Percentiles rank a stretch among this genome's conserved stretches.
These are phyloP conservation scores for Epizoanthus fatuus DNA, from an alignment of 92 coral and sea anemone species.

Conservation along the genomic window DNA sequence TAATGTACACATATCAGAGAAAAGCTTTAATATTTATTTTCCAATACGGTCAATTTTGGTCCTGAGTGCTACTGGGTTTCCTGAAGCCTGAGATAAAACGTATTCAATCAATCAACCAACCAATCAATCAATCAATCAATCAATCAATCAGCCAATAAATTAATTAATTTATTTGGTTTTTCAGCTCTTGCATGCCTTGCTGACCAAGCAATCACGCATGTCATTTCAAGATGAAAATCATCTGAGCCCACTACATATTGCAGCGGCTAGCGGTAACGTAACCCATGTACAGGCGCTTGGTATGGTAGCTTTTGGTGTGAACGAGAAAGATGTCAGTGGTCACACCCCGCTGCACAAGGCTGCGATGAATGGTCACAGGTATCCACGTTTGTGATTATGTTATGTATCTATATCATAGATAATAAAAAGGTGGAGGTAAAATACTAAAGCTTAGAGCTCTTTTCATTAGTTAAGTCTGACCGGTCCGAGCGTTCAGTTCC, in stretches of 20 bases:
- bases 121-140: no score
- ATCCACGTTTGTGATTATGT: not conserved
- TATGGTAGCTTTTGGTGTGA: slow-evolving; percentile 67
- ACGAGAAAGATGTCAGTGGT: slow-evolving; percentile 79
- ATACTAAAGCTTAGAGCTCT: no score
- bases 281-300: slow-evolving; percentile 73
- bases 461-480: no score
- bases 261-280: slow-evolving; percentile 72
- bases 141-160: not conserved
- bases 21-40: no score
- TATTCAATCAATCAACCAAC: no score
- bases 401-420: not conserved
- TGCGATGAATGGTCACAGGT: slow-evolving; percentile 84
- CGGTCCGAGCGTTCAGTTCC: no score
- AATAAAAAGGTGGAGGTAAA: no score
- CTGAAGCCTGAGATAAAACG: no score
- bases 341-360: slow-evolving; percentile 88
- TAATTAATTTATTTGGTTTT: not conserved
- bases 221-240: slow-evolving; percentile 74
- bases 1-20: no score
- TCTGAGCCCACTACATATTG: slow-evolving; percentile 81
- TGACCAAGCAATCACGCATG: slow-evolving; percentile 68
- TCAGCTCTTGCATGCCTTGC: slow-evolving; percentile 74
- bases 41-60: no score
- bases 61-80: no score